phyloP scores from a whole-genome alignment of 2,888 invertebrate species.

The Parnassius apollo region DNA sequence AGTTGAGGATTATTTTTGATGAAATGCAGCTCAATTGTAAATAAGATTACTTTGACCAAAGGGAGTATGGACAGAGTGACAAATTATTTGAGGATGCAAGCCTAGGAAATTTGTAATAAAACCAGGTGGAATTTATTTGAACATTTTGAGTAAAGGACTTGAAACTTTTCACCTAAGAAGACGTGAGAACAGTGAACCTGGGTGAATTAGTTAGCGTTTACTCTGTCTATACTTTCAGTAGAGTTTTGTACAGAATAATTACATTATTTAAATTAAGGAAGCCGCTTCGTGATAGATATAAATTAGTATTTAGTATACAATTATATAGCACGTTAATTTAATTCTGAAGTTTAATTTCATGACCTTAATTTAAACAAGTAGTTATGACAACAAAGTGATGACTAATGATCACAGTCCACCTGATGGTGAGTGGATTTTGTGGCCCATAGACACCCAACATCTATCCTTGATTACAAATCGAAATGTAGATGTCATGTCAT shows the following conservation, averaged over 20 bases:
- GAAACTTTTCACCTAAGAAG: no score
- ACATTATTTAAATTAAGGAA: constrained; percentile 6
- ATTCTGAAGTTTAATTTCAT: constrained; percentile 18
- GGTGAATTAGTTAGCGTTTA: not conserved
- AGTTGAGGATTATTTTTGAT: not conserved
- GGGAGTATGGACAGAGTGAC: not conserved
- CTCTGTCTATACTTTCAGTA: constrained; percentile 2
- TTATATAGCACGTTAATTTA: constrained; percentile 26
- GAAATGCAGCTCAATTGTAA: not conserved
- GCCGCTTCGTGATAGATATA: constrained; percentile 1
- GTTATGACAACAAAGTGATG: no score
- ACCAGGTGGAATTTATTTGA: no score
- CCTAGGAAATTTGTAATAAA: no score
- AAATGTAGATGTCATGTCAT: no score
- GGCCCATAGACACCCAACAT: no score
- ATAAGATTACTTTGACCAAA: not conserved
- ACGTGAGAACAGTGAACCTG: no score
- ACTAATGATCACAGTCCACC: no score
- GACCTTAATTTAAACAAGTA: no score
- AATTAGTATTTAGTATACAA: constrained; percentile 5
- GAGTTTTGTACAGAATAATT: not conserved
- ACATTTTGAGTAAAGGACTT: no score
- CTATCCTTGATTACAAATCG: no score
- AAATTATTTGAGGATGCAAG: not conserved
- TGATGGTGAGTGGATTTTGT: no score